These are phyloP conservation scores for Takifugu ocellatus DNA, from an alignment of 2,797 vertebrate species.

Conservation along the genomic window DNA sequence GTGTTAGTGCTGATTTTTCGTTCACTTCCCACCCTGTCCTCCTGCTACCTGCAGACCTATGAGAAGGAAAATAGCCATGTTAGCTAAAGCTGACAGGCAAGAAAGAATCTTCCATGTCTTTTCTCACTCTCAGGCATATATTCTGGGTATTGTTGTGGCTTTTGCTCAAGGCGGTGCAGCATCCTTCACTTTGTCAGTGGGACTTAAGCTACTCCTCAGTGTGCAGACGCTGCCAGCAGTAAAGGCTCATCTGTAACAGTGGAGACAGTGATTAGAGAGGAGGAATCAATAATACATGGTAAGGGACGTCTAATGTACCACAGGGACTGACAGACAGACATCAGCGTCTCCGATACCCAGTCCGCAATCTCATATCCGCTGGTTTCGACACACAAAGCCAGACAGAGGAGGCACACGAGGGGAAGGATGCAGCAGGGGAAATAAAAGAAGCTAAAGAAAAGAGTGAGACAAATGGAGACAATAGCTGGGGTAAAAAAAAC, in stretches of 20 bases:
- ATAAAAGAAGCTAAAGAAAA: constrained; percentile 49
- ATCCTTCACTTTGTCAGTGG: constrained; percentile 25
- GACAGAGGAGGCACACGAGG: constrained; percentile 34
- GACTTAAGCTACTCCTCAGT: constrained; percentile 37
- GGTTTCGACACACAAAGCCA: constrained; percentile 49
- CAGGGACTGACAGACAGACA: constrained; percentile 68
- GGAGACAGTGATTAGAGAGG: constrained; percentile 74
- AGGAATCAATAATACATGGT: constrained; percentile 80
- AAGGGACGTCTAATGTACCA: constrained; percentile 77
- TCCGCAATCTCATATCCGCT: constrained; percentile 57
- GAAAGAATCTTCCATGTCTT: too few species aligned
- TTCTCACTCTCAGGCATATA: too few species aligned
- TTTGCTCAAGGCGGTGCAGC: not conserved
- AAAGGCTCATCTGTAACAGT: constrained; percentile 66
- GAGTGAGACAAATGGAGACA: constrained; percentile 47
- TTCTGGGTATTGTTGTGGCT: not conserved
- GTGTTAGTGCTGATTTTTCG: too few species aligned
- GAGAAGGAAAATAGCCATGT: too few species aligned
- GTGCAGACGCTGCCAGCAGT: constrained; percentile 54
- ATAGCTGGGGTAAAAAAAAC: constrained; percentile 18
- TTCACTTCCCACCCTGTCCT: too few species aligned
- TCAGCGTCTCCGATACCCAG: constrained; percentile 51
- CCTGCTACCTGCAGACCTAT: too few species aligned
- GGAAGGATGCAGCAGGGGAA: constrained; percentile 57
- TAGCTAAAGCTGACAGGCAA: too few species aligned